Base-by-base conservation (phyloP, 2,888 invertebrate genomes). In the Leptopilina syphax region DNA sequence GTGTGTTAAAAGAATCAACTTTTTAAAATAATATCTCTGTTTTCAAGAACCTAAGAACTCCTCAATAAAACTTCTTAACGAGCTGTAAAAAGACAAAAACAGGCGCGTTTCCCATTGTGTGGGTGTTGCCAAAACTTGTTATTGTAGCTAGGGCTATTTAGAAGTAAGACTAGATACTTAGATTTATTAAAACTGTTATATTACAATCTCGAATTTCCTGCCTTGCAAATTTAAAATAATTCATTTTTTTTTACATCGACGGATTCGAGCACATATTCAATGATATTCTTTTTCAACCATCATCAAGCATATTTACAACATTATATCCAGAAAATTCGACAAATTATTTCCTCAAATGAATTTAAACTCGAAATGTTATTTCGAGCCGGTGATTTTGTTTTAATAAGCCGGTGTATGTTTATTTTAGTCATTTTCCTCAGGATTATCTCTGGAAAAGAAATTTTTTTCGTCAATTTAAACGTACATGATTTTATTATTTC, bases 1-100 rank as follows among this genome's bases (percentile, higher is more conserved):
- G 84, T 86, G 78, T 85, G 82, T 85, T 83, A 80, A 82, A 83
- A 85, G 86, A 86, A 86, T 86, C 83, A 84, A 83, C 84, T 77
- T 84, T 86, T 84, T 87, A 84, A 85, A 84, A 83, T 78, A 78
- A 18, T 54, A n/a, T 76, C 66, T 44, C 24, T 73, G 54, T 76
- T 65, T 67, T 78, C 60, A 67, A 70, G 54, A 70, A 70, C 70
- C 27, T 70, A 57, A 70, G 27, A 70, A 70, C 24, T 70, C 70
- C 70, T 54, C 12, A 50, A 18, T 18, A 18, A 18, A 18, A 70
- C 24, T 70, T 70, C 68, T 68, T 24, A 47, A 68, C n/a, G 65
- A 67, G 12, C 41, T 67, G 67, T 67, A 67, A 67, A 67, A 44
- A 67, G 18, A 44, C 44, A 34, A 34, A 67, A 8, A 44, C n/a